A percentile compares a stretch with the other conserved stretches of the same genome.
phyloP scores from a whole-genome alignment of 2,888 invertebrate genomes.

The Galerucella nymphaeae region DNA sequence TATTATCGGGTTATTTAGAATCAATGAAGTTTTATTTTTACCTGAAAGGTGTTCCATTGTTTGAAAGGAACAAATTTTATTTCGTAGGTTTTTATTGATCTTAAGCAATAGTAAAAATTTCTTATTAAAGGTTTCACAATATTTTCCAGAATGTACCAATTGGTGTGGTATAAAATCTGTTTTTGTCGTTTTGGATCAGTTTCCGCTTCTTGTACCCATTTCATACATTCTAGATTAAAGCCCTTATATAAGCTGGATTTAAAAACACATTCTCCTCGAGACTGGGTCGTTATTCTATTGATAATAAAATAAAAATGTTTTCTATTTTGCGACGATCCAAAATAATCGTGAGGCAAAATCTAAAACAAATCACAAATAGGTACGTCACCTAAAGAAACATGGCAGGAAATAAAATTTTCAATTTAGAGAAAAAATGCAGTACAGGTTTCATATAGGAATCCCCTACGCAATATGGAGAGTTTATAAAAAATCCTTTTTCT shows the following conservation, averaged over 20 bases:
- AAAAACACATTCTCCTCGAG: constrained; percentile 45
- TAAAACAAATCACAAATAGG: constrained; percentile 11
- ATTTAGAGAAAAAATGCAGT: no score
- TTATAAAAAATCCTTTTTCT: no score
- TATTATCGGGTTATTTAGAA: background rate
- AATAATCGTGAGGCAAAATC: constrained; percentile 28
- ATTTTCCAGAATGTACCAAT: constrained; percentile 43
- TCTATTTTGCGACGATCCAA: constrained; percentile 31
- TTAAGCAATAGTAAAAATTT: constrained; percentile 44
- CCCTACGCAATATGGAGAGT: no score
- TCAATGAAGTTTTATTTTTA: background rate
- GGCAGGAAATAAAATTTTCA: no score
- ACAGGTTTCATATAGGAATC: no score
- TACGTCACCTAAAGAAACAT: no score
- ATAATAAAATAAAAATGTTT: constrained; percentile 35
- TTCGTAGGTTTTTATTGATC: constrained; percentile 38
- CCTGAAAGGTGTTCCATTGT: constrained; percentile 43
- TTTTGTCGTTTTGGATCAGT: constrained; percentile 20
- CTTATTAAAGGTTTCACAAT: constrained; percentile 48
- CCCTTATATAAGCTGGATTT: constrained; percentile 36
- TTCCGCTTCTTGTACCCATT: constrained; percentile 40
- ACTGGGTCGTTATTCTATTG: constrained; percentile 45
- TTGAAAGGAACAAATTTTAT: constrained; percentile 41
- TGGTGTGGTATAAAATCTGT: constrained; percentile 30
- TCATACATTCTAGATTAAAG: constrained; percentile 40